Conservation (phyloP, 2,797 vertebrate genomes). For the Rhinichthys osculus region DNA sequence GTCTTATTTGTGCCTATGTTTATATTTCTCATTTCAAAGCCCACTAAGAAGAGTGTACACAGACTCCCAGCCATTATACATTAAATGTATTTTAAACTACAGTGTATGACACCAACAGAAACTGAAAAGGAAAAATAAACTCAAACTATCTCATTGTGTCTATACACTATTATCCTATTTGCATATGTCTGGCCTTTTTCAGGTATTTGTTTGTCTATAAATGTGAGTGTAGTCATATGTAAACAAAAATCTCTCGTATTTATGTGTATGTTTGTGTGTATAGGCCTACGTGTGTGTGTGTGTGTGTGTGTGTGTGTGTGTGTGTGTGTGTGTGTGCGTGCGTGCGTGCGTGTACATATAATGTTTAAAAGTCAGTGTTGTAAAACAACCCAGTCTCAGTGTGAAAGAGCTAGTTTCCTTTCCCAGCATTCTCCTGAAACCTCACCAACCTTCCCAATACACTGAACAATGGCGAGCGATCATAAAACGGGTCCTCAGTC, state of each 20-base stretch:
- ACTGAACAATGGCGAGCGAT: constrained; percentile 99
- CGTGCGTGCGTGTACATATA: neutral
- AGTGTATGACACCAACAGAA: neutral
- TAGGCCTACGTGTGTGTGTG: neutral
- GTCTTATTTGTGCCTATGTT: neutral
- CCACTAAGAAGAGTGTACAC: neutral
- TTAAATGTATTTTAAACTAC: neutral
- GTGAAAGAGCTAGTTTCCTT: constrained; percentile 98
- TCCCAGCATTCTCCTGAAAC: constrained; percentile 95
- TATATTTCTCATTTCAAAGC: neutral
- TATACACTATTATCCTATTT: neutral
- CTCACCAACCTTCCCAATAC: constrained; percentile 99
- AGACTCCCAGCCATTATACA: neutral
- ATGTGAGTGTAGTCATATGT: neutral
- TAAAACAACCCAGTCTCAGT: constrained; percentile 78
- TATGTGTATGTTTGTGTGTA: neutral
- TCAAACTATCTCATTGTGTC: neutral
- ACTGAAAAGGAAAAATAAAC: neutral
- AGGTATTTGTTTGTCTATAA: neutral
- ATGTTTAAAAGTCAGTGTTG: neutral
- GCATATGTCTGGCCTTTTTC: neutral
- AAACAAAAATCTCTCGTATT: neutral
- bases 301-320: neutral
- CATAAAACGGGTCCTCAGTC: constrained; percentile 99
- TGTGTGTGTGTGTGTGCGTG: neutral